Evolutionary conservation across 2,888 invertebrate species (phyloP).

Genomic region (Diplolepis rosae): DNA sequence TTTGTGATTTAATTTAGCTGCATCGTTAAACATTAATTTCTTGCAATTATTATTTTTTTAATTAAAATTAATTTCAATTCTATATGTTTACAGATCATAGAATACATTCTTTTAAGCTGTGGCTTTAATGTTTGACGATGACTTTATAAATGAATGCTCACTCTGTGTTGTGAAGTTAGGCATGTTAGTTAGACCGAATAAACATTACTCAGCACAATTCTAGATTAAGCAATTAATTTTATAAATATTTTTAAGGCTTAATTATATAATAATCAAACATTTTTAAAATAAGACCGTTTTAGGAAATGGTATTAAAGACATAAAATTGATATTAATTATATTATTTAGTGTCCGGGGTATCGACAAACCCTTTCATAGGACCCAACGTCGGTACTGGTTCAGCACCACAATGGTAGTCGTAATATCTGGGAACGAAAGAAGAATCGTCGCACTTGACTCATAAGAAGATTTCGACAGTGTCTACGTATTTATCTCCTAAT

Average conservation of each 20-base stretch:
- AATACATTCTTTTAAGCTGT: neutral
- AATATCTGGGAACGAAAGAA: slow-evolving; percentile 40
- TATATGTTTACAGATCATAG: too few species aligned
- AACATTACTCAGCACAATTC: neutral
- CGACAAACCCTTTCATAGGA: slow-evolving; percentile 71
- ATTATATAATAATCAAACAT: neutral
- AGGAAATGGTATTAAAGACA: neutral
- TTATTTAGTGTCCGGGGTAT: slow-evolving; percentile 52
- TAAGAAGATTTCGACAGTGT: slow-evolving; percentile 29
- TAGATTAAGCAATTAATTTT: neutral
- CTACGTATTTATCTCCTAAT: slow-evolving; percentile 3
- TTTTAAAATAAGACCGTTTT: neutral
- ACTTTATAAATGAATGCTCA: neutral
- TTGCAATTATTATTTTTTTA: neutral
- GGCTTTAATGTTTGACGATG: neutral
- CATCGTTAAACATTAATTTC: too few species aligned
- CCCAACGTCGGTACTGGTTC: slow-evolving; percentile 59
- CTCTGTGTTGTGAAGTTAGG: slow-evolving; percentile 1
- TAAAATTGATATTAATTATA: slow-evolving; percentile 1
- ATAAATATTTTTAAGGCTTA: neutral
- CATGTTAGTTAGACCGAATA: neutral
- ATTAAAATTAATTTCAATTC: neutral
- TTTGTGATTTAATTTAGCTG: too few species aligned
- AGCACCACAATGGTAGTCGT: slow-evolving; percentile 68
- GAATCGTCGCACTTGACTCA: slow-evolving; percentile 29